Evolutionary conservation across 2,113 vertebrate genomes (phyloP).

Genomic region (Triplophysa tibetana): DNA sequence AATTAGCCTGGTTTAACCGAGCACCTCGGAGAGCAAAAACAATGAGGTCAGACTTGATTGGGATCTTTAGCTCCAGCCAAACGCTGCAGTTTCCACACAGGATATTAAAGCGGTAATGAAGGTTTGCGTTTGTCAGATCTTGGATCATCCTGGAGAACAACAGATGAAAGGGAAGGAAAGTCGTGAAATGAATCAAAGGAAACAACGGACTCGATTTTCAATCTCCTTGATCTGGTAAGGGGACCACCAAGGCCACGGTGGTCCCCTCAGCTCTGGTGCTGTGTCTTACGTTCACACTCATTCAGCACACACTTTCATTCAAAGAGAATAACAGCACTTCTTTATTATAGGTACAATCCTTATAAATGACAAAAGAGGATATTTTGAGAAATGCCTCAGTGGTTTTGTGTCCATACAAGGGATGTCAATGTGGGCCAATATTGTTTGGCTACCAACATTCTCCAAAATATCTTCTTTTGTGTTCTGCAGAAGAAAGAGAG

Average conservation of each 20-base stretch:
- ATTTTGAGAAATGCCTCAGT: too few relatives aligned
- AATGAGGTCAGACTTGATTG: constrained; percentile 27
- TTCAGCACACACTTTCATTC: neutral
- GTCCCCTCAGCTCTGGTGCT: neutral
- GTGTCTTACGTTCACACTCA: neutral
- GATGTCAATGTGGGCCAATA: too few relatives aligned
- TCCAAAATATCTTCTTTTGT: too few relatives aligned
- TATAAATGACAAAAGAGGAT: too few relatives aligned
- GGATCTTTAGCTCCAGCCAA: constrained; percentile 31
- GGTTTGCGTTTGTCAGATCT: constrained; percentile 18
- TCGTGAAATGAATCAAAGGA: constrained; percentile 17
- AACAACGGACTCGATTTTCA: neutral
- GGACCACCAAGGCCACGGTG: neutral
- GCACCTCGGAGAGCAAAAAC: constrained; percentile 22
- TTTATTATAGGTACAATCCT: neutral
- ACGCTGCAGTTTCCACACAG: neutral
- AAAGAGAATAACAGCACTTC: neutral
- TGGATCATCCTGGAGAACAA: constrained; percentile 9
- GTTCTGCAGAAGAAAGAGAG: too few relatives aligned
- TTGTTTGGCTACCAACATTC: too few relatives aligned
- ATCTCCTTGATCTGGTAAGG: neutral
- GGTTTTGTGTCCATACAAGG: too few relatives aligned
- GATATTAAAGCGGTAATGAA: constrained; percentile 38
- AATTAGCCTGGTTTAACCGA: constrained; percentile 31
- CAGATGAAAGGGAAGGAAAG: constrained; percentile 8